Evolutionary conservation across 2,888 invertebrate genomes (phyloP).

Genomic region (Netelia melanura): DNA sequence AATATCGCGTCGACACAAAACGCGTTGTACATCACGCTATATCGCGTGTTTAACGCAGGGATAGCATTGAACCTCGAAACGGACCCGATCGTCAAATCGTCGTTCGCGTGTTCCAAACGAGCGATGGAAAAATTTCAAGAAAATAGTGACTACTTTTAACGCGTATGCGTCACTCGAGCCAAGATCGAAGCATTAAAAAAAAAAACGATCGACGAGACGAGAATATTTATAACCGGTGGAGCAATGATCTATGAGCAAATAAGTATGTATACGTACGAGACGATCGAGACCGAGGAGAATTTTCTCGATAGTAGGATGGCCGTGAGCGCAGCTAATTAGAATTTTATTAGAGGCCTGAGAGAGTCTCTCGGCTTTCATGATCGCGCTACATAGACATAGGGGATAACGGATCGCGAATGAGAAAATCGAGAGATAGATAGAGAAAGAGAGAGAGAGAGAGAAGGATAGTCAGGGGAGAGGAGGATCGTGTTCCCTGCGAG

Average conservation of each 20-base stretch:
- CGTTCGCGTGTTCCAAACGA: no score
- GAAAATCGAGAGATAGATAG: slow-evolving; percentile 12
- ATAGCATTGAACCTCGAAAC: no score
- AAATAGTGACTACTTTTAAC: neutral
- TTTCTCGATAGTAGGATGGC: neutral
- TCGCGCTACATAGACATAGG: slow-evolving; percentile 24
- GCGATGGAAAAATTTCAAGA: neutral
- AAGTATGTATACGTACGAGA: neutral
- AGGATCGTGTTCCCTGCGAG: neutral
- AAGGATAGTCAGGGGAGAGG: neutral
- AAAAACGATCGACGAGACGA: neutral
- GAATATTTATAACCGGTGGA: slow-evolving; percentile 6
- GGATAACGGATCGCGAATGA: slow-evolving; percentile 59
- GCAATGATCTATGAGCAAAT: neutral
- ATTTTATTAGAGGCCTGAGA: slow-evolving; percentile 16
- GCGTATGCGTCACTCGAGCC: neutral
- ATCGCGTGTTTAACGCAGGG: no score
- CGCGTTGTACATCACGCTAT: no score
- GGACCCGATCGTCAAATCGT: no score
- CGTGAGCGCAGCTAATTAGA: slow-evolving; percentile 47
- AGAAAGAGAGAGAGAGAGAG: neutral
- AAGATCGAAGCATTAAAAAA: neutral
- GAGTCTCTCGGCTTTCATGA: slow-evolving; percentile 11
- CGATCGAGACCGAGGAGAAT: neutral
- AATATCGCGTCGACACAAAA: neutral